Evolutionary conservation across 1,140 invertebrate genomes (phyloP).

Genomic region (Eubasilissa regina): DNA sequence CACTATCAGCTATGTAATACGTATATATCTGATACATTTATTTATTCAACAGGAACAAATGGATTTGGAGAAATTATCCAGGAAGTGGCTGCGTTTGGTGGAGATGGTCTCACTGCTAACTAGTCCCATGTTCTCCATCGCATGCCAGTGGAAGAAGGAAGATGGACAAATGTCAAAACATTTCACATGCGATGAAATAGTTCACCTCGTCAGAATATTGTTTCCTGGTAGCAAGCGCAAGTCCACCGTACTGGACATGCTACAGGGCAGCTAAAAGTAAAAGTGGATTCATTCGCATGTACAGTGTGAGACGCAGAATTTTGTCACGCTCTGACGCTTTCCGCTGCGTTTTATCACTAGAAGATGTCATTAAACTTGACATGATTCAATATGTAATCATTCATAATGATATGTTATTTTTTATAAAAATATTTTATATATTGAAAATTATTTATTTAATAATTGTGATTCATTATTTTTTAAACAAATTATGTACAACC

Average conservation of each 20-base stretch:
- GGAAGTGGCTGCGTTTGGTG: constrained; percentile 42
- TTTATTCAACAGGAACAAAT: constrained; percentile 39
- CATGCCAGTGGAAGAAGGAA: constrained; percentile 39
- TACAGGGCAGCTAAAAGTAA: constrained; percentile 40
- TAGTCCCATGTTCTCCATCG: constrained; percentile 46
- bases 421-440: too few species aligned
- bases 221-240: constrained; percentile 48
- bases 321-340: too few species aligned
- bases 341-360: too few species aligned
- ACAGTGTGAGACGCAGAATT: too few species aligned
- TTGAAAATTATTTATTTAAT: too few species aligned
- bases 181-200: constrained; percentile 50
- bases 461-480: too few species aligned
- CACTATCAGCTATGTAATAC: not conserved
- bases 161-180: constrained; percentile 27
- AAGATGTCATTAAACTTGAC: too few species aligned
- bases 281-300: not conserved
- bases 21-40: too few species aligned
- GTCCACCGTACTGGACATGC: constrained; percentile 45
- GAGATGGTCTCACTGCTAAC: constrained; percentile 47
- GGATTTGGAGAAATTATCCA: constrained; percentile 45
- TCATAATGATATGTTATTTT: too few species aligned
- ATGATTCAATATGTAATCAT: too few species aligned
- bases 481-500: too few species aligned
- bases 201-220: constrained; percentile 50